A percentile compares a stretch with the other conserved stretches of the same genome.
Evolutionary conservation across 2,797 vertebrate genomes (phyloP).

Genomic region (Stomatorhinus walkeri): DNA sequence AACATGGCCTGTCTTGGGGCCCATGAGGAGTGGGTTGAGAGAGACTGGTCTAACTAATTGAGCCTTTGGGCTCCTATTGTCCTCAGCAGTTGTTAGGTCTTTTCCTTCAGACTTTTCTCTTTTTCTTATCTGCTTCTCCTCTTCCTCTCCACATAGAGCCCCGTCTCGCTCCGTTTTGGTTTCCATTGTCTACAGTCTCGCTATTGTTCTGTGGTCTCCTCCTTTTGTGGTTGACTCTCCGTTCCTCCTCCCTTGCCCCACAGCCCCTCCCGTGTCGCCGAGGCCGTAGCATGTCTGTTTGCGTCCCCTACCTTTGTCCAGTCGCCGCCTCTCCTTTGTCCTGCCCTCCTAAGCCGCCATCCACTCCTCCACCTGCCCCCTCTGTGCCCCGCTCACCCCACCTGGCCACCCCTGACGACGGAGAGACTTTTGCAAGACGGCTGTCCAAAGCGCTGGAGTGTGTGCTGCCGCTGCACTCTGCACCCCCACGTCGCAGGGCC

Average conservation of each 20-base stretch:
- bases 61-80: neutral
- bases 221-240: conserved; percentile 22
- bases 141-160: neutral
- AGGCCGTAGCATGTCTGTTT: conserved; percentile 97
- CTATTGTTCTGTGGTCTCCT: conserved; percentile 13
- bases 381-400: conserved; percentile 53
- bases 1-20: neutral
- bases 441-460: conserved; percentile 95
- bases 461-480: conserved; percentile 84
- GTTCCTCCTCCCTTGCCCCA: conserved; percentile 32
- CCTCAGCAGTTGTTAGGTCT: neutral
- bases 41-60: neutral
- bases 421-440: conserved; percentile 87
- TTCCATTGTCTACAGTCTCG: neutral
- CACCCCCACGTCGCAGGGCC: conserved; percentile 78
- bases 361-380: conserved; percentile 78
- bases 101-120: neutral
- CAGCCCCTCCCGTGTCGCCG: conserved; percentile 50
- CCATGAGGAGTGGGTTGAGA: neutral
- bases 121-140: conserved; percentile 10
- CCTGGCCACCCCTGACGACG: conserved; percentile 66
- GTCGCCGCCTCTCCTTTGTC: conserved; percentile 63
- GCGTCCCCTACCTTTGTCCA: conserved; percentile 72
- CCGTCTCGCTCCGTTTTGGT: conserved; percentile 14
- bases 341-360: conserved; percentile 60